Evolutionary conservation across 2,888 invertebrate genomes (phyloP).

Genomic region (Hartigia nigra): DNA sequence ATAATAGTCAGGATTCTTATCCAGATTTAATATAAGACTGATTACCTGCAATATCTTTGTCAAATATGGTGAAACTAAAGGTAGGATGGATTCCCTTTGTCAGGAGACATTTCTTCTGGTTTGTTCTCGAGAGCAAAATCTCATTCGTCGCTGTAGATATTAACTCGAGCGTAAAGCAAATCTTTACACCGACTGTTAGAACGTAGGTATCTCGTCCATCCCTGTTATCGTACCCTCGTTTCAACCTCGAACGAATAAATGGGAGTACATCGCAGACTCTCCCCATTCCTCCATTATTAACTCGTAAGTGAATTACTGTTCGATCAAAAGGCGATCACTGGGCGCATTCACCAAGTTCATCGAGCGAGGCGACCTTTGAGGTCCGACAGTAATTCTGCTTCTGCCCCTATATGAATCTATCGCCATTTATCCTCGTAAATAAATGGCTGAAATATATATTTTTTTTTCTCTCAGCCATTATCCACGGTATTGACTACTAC

Average conservation of each 20-base stretch:
- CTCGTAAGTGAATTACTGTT: conserved; percentile 65
- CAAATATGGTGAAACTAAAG: background rate
- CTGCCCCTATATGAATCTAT: conserved; percentile 26
- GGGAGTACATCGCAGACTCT: conserved; percentile 43
- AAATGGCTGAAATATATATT: conserved; percentile 34
- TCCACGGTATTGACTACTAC: background rate
- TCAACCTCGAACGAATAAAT: conserved; percentile 46
- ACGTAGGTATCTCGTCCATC: conserved; percentile 2
- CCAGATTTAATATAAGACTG: no score
- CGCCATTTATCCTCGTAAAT: conserved; percentile 29
- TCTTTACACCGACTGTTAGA: conserved; percentile 4
- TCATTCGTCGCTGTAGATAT: background rate
- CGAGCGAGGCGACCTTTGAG: conserved; percentile 56
- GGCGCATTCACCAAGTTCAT: conserved; percentile 49
- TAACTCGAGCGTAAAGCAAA: conserved; percentile 10
- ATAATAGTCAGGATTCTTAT: background rate
- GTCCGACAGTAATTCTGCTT: conserved; percentile 45
- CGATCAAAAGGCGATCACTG: conserved; percentile 62
- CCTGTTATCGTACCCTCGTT: conserved; percentile 1
- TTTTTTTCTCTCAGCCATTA: background rate
- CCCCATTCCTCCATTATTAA: conserved; percentile 59
- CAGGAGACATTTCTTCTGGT: background rate
- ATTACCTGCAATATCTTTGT: no score
- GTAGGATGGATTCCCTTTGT: background rate
- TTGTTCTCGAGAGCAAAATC: background rate